These are phyloP conservation scores for Chrysemys picta DNA, from an alignment of 2,113 vertebrate species.

Conservation along the genomic window DNA sequence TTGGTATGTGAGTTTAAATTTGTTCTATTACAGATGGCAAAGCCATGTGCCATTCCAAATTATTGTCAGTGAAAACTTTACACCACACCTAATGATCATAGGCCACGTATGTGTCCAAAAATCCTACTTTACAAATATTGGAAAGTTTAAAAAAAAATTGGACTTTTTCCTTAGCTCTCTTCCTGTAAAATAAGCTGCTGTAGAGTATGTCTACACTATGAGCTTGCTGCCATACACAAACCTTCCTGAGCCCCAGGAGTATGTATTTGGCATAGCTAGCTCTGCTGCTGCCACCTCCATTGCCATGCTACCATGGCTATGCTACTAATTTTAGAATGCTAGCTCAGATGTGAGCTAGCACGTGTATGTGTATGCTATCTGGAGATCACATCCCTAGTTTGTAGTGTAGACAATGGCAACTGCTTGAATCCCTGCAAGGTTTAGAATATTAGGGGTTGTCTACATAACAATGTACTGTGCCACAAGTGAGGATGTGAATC, in stretches of 20 bases:
- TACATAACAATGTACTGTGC: too few relatives aligned
- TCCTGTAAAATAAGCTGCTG: background rate
- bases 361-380: background rate
- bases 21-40: background rate
- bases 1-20: background rate
- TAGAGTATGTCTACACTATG: background rate
- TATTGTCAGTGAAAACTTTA: background rate
- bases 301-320: too few relatives aligned
- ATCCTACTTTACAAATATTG: background rate
- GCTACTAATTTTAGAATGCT: background rate
- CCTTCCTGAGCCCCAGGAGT: background rate
- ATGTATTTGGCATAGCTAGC: background rate
- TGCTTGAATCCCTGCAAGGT: too few relatives aligned
- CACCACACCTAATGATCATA: accelerated
- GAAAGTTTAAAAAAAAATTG: background rate
- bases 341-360: background rate
- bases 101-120: background rate
- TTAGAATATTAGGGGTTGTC: too few relatives aligned
- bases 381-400: background rate
- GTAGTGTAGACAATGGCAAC: background rate
- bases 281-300: too few relatives aligned
- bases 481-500: too few relatives aligned
- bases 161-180: background rate
- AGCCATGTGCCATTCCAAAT: background rate
- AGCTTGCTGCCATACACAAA: background rate